phyloP scores from a whole-genome alignment of 2,888 invertebrate genomes.

The Mythimna ferrago region DNA sequence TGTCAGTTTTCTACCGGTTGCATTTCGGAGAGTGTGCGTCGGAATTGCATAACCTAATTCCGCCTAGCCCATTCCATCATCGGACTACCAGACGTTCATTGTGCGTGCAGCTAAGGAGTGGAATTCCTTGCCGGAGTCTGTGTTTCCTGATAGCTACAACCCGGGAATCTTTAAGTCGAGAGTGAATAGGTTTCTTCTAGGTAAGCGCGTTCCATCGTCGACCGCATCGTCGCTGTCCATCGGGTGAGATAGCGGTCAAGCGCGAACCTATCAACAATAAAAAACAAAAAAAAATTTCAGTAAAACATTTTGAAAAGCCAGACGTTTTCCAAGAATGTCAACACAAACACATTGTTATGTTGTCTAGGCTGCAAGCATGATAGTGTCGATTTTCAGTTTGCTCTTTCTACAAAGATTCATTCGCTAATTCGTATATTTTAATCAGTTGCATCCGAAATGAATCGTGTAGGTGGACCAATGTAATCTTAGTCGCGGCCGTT shows the following conservation, averaged over 20 bases:
- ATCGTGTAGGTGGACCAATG: conserved; percentile 19
- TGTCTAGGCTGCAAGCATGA: conserved; percentile 69
- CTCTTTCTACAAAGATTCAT: conserved; percentile 31
- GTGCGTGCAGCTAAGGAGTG: too few relatives aligned
- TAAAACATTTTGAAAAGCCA: conserved; percentile 50
- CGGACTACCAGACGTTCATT: too few relatives aligned
- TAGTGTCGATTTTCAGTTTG: conserved; percentile 67
- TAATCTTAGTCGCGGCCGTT: conserved; percentile 24
- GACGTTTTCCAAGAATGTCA: conserved; percentile 60
- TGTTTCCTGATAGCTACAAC: too few relatives aligned
- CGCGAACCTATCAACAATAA: too few relatives aligned
- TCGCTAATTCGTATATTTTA: conserved; percentile 18
- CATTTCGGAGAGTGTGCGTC: too few relatives aligned
- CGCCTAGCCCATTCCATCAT: too few relatives aligned
- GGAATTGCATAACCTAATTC: too few relatives aligned
- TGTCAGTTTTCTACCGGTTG: too few relatives aligned
- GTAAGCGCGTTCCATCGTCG: conserved; percentile 16
- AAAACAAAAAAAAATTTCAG: conserved; percentile 55
- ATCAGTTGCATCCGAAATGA: conserved; percentile 12
- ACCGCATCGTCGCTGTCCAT: conserved; percentile 72
- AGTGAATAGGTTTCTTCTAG: too few relatives aligned
- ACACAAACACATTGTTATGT: conserved; percentile 70
- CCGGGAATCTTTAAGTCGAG: too few relatives aligned
- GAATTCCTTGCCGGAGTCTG: too few relatives aligned
- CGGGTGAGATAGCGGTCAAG: too few relatives aligned